Evolutionary conservation across 2,797 vertebrate species (phyloP), one percentile per base, ranked within the genome.

Genomic region (Columba guinea): DNA sequence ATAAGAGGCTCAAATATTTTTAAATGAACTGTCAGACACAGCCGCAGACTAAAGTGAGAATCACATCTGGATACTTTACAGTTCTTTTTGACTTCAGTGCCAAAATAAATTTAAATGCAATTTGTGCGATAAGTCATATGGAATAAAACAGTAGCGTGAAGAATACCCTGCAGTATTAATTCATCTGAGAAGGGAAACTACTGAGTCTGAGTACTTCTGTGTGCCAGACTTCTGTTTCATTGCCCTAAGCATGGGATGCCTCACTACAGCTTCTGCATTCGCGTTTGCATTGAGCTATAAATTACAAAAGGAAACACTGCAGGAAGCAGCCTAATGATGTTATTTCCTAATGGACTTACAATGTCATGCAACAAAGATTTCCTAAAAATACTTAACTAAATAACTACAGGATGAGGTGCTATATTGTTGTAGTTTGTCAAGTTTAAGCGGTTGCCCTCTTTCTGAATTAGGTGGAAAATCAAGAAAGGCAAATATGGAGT

Each of bases 81-180:
- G 32, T 69, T 91, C 46, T 51, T 75, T 94, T 91, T 90, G 55
- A 73, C 44, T 78, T 93, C 35, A 73, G 5, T 28, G 28, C 41
- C 84, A 69, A 91, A 81, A 81, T 49, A 76, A 87, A 69, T 78
- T 48, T 91, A 80, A 93, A 82, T 79, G 51, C n/a, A 84, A 82
- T 94, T 82, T 79, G 12, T 89, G 52, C 44, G 75, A 1, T 84
- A 78, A 90, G 59, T 95, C 65, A 10, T 60, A 78, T 23, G 68
- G 69, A 82, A 76, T 90, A 84, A 92, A 94, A 89, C 35, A 90
- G 64, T 79, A 84, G 53, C 2, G 0, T 67, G 86, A 70, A 92
- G 63, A 95, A 81, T 89, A 62, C 32, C 58, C 69, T 74, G 59
- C 74, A 74, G 69, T 88, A 81, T 84, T 81, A 64, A 84, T 93